Evolutionary conservation across 1,140 invertebrate species (phyloP).

Genomic region (Heliconius hermathena): DNA sequence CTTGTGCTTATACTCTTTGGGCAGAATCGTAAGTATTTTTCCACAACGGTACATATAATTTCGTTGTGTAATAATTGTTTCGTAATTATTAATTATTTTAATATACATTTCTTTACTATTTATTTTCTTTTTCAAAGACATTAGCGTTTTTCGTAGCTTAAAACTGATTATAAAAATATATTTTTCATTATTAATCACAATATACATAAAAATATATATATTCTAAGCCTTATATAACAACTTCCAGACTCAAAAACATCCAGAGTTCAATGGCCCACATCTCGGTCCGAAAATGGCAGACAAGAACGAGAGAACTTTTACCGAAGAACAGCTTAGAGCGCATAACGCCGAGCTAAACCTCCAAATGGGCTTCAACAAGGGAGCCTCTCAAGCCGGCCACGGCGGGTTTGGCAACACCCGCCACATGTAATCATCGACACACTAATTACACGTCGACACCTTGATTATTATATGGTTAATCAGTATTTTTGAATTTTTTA

Average conservation of each 20-base stretch:
- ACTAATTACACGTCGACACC: constrained; percentile 29
- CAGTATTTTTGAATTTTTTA: constrained; percentile 55
- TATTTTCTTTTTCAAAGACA: neutral
- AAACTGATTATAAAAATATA: too few relatives aligned
- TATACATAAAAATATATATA: neutral
- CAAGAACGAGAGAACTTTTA: constrained; percentile 95
- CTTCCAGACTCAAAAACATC: constrained; percentile 94
- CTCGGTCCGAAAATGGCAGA: constrained; percentile 97
- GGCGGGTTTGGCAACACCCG: constrained; percentile 97
- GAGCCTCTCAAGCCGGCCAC: constrained; percentile 92
- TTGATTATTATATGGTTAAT: constrained; percentile 38
- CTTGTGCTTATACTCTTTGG: constrained; percentile 93
- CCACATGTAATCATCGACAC: constrained; percentile 87
- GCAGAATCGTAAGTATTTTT: constrained; percentile 90
- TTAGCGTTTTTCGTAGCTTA: neutral
- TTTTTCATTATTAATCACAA: too few relatives aligned
- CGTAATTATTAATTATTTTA: neutral
- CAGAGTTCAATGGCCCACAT: constrained; percentile 94
- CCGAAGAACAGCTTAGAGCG: constrained; percentile 96
- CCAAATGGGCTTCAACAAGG: constrained; percentile 98
- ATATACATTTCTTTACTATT: neutral
- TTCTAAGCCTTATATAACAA: neutral
- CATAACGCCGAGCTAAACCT: constrained; percentile 95
- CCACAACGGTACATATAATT: neutral
- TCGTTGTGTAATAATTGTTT: constrained; percentile 26